A percentile compares a stretch with the other conserved stretches of the same genome.
phyloP scores from a whole-genome alignment of 2,888 invertebrate genomes.

The Eilema depressum region DNA sequence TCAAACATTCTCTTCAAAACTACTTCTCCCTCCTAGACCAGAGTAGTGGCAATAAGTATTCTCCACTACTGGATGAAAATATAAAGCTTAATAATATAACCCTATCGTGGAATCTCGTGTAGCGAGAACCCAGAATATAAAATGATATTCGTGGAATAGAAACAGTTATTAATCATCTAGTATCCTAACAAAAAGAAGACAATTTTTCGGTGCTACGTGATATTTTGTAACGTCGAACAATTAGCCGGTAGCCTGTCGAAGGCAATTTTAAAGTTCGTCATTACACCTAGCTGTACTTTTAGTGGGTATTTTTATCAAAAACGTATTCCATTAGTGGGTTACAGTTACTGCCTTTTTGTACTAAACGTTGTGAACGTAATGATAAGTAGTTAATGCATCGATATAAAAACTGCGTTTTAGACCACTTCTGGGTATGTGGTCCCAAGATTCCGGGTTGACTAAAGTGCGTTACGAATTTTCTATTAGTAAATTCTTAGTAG shows the following conservation, averaged over 20 bases:
- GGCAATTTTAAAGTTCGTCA: conserved; percentile 26
- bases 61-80: too few relatives aligned
- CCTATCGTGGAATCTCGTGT: not conserved
- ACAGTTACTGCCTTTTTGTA: conserved; percentile 28
- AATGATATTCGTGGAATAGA: conserved; percentile 7
- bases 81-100: not conserved
- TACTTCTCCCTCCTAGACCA: too few relatives aligned
- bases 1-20: too few relatives aligned
- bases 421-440: not conserved
- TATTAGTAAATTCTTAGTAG: not conserved
- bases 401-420: not conserved
- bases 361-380: conserved; percentile 26
- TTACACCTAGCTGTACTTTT: conserved; percentile 28
- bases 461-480: not conserved
- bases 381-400: conserved; percentile 24
- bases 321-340: conserved; percentile 28
- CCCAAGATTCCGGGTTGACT: not conserved
- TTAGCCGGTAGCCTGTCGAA: not conserved
- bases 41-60: too few relatives aligned
- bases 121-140: not conserved
- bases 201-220: conserved; percentile 11
- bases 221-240: not conserved
- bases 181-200: not conserved
- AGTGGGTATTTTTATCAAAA: conserved; percentile 35
- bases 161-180: conserved; percentile 7